A percentile compares a stretch with the other conserved stretches of the same genome.
Conservation (phyloP, 2,113 vertebrate species). For the Anhinga rufa region DNA sequence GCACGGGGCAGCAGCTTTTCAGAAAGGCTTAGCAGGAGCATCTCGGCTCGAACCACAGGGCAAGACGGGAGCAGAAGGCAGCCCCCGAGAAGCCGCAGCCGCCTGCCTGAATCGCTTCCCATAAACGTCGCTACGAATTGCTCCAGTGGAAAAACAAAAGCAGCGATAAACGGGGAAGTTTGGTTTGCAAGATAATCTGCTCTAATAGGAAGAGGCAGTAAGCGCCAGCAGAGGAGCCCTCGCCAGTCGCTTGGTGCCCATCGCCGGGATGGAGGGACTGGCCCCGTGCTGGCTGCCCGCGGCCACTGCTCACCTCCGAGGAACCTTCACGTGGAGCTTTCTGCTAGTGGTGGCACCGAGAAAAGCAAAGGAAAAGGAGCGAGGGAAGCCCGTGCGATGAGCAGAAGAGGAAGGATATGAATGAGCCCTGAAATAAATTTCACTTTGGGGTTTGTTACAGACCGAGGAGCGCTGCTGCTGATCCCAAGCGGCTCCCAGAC, state of each 20-base stretch:
- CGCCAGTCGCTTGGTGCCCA: not conserved
- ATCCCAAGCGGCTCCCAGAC: not conserved
- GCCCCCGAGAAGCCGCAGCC: not conserved
- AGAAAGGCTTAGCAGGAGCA: not conserved
- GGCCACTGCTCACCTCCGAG: not conserved
- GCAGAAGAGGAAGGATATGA: not conserved
- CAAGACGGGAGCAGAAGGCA: not conserved
- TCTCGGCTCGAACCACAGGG: fast-evolving
- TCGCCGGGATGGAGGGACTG: fast-evolving
- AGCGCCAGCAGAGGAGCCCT: not conserved
- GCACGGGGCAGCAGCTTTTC: not conserved
- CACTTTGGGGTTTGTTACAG: not conserved
- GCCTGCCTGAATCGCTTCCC: not conserved
- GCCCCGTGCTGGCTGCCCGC: fast-evolving
- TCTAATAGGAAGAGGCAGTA: conserved; percentile 52
- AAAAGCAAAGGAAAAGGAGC: not conserved
- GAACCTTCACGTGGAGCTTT: not conserved
- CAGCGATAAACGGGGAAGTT: not conserved
- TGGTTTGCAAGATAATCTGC: conserved; percentile 4
- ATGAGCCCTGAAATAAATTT: not conserved
- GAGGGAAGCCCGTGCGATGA: not conserved
- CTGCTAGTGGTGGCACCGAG: not conserved
- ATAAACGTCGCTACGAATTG: not conserved
- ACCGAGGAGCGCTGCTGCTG: fast-evolving
- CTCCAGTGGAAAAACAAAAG: not conserved